These are phyloP conservation scores for Campylomormyrus numenius DNA, from an alignment of 2,113 vertebrate genomes.

Conservation along the genomic window DNA sequence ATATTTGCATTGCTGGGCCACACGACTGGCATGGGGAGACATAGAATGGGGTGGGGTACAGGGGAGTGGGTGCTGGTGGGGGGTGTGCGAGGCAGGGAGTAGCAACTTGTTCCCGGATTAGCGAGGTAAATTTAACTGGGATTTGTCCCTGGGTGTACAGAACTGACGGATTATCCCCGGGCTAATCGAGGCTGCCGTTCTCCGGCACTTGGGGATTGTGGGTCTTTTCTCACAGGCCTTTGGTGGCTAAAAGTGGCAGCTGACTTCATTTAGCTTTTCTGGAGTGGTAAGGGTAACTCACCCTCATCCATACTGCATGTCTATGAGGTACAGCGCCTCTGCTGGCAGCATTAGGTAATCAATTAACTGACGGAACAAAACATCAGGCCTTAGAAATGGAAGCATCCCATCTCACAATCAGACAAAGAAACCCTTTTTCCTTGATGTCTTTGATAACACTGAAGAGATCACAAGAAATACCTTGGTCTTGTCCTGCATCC, in stretches of 20 bases:
- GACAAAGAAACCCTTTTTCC: background rate
- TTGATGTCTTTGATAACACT: background rate
- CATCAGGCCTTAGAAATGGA: background rate
- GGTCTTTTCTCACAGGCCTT: slow-evolving; percentile 26
- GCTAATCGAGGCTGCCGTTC: slow-evolving; percentile 44
- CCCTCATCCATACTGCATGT: background rate
- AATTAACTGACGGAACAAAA: background rate
- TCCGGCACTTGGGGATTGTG: slow-evolving; percentile 32
- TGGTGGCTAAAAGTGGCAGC: background rate
- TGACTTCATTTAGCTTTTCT: background rate
- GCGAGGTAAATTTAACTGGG: slow-evolving; percentile 62
- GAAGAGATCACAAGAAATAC: background rate
- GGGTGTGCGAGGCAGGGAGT: background rate
- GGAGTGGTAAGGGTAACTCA: background rate
- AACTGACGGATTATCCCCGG: slow-evolving; percentile 57
- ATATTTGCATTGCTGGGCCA: background rate
- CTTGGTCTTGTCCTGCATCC: background rate
- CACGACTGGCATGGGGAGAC: background rate
- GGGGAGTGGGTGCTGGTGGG: background rate
- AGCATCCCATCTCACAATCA: background rate
- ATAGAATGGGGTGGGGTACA: background rate
- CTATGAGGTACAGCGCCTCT: background rate
- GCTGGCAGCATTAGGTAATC: background rate
- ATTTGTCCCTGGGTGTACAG: slow-evolving; percentile 64
- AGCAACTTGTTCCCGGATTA: slow-evolving; percentile 53